Percentiles rank a stretch among this genome's conserved stretches.
Conservation (phyloP, 2,113 vertebrate species). For the Laticauda laticaudata region DNA sequence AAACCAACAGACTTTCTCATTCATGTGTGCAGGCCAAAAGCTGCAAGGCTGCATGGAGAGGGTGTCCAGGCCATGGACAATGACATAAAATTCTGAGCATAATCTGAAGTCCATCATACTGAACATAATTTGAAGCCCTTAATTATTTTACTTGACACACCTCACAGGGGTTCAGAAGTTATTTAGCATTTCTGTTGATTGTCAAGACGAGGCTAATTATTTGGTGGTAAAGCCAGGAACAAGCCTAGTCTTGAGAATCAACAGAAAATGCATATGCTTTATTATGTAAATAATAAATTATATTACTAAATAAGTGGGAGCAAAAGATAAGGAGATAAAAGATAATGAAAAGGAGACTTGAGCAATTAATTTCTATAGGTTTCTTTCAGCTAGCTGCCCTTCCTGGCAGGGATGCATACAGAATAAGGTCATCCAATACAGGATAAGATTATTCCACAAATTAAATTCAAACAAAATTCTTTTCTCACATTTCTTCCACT, state of each 20-base stretch:
- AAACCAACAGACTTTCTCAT: background rate
- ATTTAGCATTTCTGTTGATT: background rate
- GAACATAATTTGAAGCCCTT: background rate
- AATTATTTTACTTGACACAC: background rate
- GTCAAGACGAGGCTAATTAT: background rate
- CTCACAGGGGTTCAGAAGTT: background rate
- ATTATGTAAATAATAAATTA: background rate
- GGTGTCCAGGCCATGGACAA: background rate
- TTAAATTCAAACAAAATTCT: background rate
- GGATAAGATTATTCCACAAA: background rate
- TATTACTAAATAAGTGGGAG: background rate
- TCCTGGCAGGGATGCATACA: background rate
- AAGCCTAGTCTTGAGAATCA: background rate
- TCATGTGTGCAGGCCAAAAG: background rate
- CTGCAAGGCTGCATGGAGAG: background rate
- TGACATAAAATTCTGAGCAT: background rate
- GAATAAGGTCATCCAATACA: background rate
- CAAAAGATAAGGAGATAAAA: background rate
- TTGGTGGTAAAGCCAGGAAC: background rate
- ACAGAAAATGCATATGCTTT: background rate
- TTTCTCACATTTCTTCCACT: background rate
- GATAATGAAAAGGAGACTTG: background rate
- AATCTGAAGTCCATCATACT: background rate
- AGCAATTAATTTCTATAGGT: background rate
- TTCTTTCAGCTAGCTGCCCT: background rate